phyloP scores from a whole-genome alignment of 2,888 invertebrate genomes.

The Didymodactylos carnosus region DNA sequence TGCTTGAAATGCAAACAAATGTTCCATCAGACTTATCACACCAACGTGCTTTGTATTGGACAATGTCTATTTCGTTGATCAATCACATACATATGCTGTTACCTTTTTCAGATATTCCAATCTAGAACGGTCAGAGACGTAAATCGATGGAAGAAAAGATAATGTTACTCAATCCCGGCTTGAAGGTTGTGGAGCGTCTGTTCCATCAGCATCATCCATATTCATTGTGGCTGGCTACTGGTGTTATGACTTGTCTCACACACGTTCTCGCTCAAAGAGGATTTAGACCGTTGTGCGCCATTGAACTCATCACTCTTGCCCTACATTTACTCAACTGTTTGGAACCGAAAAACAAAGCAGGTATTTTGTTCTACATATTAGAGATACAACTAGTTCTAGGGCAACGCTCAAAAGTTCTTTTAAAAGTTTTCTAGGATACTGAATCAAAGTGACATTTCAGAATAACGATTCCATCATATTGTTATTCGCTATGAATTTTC shows the following conservation, averaged over 20 bases:
- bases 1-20: too few species aligned
- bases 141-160: too few species aligned
- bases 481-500: neutral
- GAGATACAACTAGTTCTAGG: neutral
- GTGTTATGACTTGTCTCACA: neutral
- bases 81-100: too few species aligned
- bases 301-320: neutral
- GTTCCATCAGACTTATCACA: too few species aligned
- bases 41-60: too few species aligned
- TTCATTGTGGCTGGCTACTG: neutral
- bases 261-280: neutral
- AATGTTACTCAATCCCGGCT: too few species aligned
- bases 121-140: too few species aligned
- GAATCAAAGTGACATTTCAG: neutral
- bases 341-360: neutral
- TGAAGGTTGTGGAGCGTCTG: neutral
- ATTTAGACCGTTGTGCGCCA: neutral
- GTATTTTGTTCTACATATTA: neutral
- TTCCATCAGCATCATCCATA: neutral
- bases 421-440: neutral
- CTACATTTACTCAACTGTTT: neutral
- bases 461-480: too few species aligned
- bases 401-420: neutral
- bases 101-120: too few species aligned
- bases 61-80: too few species aligned